Base-by-base conservation (phyloP, 2,888 invertebrate genomes). In the Zhuqinia jingwanae region DNA sequence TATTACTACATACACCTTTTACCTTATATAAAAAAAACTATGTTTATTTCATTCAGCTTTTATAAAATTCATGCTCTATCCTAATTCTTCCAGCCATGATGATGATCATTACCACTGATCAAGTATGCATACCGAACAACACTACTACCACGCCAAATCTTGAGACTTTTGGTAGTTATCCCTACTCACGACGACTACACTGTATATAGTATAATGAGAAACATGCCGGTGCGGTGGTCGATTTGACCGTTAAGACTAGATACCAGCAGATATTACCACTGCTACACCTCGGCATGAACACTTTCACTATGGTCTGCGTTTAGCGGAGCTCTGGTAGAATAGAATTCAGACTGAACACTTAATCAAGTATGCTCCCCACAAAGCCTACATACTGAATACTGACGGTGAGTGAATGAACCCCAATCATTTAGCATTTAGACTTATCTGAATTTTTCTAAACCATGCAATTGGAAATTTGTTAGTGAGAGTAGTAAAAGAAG, bases 11-110 rank as follows among this genome's bases (percentile, higher is more conserved):
- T 25, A 5, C 10, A 5, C 25, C 58, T 58, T 22, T 20, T 58
- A 53, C 25, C 17, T 30, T 65, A n/a, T 36, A 27, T 8, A 20
- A 13, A 25, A 10, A 20, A 25, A 60, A 60, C 65, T 10, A 45
- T 50, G 50, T 75, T 75, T 56, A 53, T 56, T 75, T 75, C 75
- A 53, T 36, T 36, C 30, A 56, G 56, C 56, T 75, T 36, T 75
- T 75, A 75, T 75, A 75, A 75, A 75, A 53, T 75, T 75, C 70
- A 70, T 70, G 47, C 25, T 70, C 70, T 25, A 70, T 45, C 47
- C 70, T 70, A 70, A 70, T 70, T 70, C 47, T 15, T 47, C 47
- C 47, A 70, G 70, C 11, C 70, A 25, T 25, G 70, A 50, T 50
- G 50, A 47, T 70, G 70, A 70, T 47, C 47, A 70, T 70, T 47